Conservation (phyloP, 2,797 vertebrate genomes). For the Odontamblyopus rebecca region DNA sequence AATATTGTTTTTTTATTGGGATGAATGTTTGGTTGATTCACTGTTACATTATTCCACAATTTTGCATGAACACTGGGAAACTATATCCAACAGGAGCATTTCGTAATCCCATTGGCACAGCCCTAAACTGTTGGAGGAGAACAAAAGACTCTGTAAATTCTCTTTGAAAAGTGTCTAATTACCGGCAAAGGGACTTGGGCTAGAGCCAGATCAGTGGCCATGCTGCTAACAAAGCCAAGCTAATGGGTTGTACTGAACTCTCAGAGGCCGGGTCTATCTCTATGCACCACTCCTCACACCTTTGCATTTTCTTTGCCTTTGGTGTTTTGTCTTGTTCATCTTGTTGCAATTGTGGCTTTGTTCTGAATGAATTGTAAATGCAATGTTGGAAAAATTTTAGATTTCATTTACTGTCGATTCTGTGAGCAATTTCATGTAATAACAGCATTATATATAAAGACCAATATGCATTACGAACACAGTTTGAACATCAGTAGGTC, state of each 20-base stretch:
- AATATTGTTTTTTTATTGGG: conserved; percentile 6
- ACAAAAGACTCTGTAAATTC: conserved; percentile 50
- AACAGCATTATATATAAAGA: not conserved
- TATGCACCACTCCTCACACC: conserved; percentile 28
- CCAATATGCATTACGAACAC: no score
- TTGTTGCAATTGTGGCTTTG: conserved; percentile 16
- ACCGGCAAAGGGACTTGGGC: conserved; percentile 53
- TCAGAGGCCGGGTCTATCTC: conserved; percentile 36
- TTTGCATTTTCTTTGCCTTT: conserved; percentile 23
- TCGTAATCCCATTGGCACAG: conserved; percentile 24
- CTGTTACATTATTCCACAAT: conserved; percentile 17
- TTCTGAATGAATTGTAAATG: conserved; percentile 11
- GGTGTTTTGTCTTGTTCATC: conserved; percentile 11
- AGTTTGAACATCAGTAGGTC: no score
- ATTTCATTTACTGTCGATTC: not conserved
- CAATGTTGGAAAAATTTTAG: no score
- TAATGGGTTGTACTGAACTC: conserved; percentile 52
- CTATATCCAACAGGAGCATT: conserved; percentile 19
- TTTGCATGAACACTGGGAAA: conserved; percentile 2
- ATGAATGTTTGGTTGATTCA: conserved; percentile 17
- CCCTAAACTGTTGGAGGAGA: conserved; percentile 48
- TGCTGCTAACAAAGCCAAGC: conserved; percentile 33
- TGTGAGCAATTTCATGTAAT: not conserved
- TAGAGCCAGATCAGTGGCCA: conserved; percentile 53
- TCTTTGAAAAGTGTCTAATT: conserved; percentile 64